A percentile compares a stretch with the other conserved stretches of the same genome.
phyloP scores from a whole-genome alignment of 2,797 vertebrate genomes.

The Sebastolobus alascanus region DNA sequence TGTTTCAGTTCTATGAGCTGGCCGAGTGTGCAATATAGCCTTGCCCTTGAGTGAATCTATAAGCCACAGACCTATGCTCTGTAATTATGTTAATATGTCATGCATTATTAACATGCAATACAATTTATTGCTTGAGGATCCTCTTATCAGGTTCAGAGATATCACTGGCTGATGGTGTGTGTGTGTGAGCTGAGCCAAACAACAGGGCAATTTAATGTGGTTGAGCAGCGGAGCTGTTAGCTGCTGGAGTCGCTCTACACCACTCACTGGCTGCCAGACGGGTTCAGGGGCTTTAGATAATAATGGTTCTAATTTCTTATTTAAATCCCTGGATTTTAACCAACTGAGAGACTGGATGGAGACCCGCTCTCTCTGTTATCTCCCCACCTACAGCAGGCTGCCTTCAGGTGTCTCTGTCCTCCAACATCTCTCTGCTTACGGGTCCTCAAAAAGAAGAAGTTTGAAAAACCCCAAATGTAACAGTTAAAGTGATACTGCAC shows the following conservation, averaged over 20 bases:
- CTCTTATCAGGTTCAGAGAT: neutral
- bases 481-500: neutral
- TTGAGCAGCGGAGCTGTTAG: slow-evolving; percentile 1
- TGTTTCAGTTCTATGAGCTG: neutral
- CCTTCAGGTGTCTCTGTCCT: neutral
- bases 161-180: neutral
- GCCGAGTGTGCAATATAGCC: neutral
- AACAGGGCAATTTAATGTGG: slow-evolving; percentile 1
- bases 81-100: slow-evolving; percentile 26
- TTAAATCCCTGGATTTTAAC: neutral
- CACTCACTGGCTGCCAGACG: neutral
- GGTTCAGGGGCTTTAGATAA: neutral
- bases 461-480: neutral
- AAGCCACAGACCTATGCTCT: neutral
- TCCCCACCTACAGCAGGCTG: neutral
- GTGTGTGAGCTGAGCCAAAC: neutral
- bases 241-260: neutral
- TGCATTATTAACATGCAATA: slow-evolving; percentile 32
- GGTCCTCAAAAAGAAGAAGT: neutral
- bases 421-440: neutral
- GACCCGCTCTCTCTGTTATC: neutral
- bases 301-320: neutral
- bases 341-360: neutral
- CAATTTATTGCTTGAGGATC: slow-evolving; percentile 1
- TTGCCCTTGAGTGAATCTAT: neutral